Percentiles rank a stretch among this genome's conserved stretches.
phyloP scores from a whole-genome alignment of 1,140 invertebrate species.

The Papilio xuthus region DNA sequence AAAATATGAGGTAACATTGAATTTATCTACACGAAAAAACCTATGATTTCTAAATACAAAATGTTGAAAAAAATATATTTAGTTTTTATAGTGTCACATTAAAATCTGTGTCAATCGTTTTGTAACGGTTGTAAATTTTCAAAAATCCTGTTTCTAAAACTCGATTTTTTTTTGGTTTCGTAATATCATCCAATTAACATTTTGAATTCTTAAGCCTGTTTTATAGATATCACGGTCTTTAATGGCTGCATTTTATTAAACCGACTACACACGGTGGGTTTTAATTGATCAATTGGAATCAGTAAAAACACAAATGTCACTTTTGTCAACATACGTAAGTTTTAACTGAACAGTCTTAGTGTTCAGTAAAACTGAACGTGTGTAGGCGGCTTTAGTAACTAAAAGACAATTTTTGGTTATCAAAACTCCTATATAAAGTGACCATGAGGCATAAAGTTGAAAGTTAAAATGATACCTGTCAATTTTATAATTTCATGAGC shows the following conservation, averaged over 20 bases:
- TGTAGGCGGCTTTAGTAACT: no score
- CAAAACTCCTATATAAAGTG: neutral
- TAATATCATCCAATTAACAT: neutral
- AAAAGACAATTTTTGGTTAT: neutral
- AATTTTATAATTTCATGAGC: neutral
- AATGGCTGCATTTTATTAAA: neutral
- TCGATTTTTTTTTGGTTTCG: constrained; percentile 11
- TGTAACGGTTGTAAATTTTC: constrained; percentile 8
- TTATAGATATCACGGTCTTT: neutral
- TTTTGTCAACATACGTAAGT: no score
- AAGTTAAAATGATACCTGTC: neutral
- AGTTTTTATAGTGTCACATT: neutral
- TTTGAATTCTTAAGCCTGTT: neutral
- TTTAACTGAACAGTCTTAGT: no score
- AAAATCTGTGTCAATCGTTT: constrained; percentile 25
- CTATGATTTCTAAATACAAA: neutral
- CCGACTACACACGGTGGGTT: no score
- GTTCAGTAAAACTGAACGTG: no score
- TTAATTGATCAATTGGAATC: no score
- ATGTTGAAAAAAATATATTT: neutral
- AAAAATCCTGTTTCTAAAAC: constrained; percentile 25
- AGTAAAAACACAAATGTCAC: no score
- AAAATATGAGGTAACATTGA: neutral
- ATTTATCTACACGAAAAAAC: neutral
- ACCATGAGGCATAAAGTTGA: neutral